Base-by-base conservation (phyloP, 2,113 vertebrate species). In the Odocoileus hemionus region DNA sequence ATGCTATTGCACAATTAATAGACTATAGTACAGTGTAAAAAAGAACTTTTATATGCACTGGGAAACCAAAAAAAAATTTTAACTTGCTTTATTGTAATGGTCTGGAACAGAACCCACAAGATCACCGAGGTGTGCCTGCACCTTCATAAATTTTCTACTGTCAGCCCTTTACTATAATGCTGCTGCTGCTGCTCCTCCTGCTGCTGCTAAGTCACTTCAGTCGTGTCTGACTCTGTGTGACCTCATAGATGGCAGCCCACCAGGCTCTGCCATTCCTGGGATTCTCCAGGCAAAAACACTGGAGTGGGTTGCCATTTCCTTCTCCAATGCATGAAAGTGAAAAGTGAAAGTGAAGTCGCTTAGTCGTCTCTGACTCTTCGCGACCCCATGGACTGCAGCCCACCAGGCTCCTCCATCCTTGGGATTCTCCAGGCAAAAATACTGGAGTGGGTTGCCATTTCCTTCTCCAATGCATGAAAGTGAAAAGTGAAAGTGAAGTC, bases 311-410 rank as follows among this genome's bases (percentile, higher is more conserved):
- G 12, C 58, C 26, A 60, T 30, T 60, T 13, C 26, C 58, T 60
- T 60, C 26, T 60, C 58, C 12, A 96, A 85, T 17, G 10, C 5
- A 82, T 21, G 58, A 14, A 60, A 60, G 58, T 60, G 58, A 28
- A 60, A 60, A 60, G 12, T 60, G 58, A 60, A 60, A 60, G 11
- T 60, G 25, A 13, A 60, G 26, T 60, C 26, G 1, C 12, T 30
- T 26, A 60, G 58, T 60, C 1, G 2, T 60, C 2, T 60, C 58
- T 0, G 26, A 60, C 58, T 60, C 26, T 60, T 28, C 0, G 1
- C 12, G 1, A 60, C 30, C 60, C 7, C 30, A 17, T 17, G 7
- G 60, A 64, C 3, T 7, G 60, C 60, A 64, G 15, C 30, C 60
- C 4, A 33, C 6, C 30, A 33, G 60, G 14, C 30, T 33, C 60